Conservation (phyloP, 2,888 invertebrate species). For the Brenthis daphne region DNA sequence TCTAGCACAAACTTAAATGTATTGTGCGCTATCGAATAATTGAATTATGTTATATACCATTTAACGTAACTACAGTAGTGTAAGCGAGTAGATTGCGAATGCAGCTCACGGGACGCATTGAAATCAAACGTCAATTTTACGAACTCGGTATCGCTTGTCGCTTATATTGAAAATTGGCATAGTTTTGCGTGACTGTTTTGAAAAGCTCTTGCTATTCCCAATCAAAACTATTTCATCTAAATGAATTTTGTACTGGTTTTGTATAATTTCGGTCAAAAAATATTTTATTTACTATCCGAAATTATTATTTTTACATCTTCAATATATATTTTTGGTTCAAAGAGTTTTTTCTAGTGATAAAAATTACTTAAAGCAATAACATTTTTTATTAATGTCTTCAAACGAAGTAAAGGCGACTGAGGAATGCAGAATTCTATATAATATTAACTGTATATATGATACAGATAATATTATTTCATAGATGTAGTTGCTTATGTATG, state of each 20-base stretch:
- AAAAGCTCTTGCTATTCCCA: not conserved
- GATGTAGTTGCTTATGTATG: no score
- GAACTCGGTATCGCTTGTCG: slow-evolving; percentile 14
- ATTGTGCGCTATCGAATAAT: slow-evolving; percentile 1
- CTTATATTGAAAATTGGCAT: slow-evolving; percentile 2
- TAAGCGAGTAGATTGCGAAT: slow-evolving; percentile 27
- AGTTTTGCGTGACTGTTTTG: not conserved
- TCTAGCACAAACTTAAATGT: not conserved
- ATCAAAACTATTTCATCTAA: not conserved
- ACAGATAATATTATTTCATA: no score
- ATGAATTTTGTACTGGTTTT: not conserved
- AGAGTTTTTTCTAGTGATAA: no score
- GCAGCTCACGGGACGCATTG: slow-evolving; percentile 21
- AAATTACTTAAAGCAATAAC: no score
- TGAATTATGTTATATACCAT: slow-evolving; percentile 8
- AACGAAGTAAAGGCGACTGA: no score
- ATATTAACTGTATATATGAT: no score
- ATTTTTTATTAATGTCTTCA: no score
- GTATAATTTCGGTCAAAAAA: not conserved
- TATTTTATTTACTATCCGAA: no score
- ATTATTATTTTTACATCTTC: no score
- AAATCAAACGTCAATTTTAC: slow-evolving; percentile 25
- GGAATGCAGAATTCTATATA: no score
- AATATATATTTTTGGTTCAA: no score
- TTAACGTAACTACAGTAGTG: slow-evolving; percentile 5